Evolutionary conservation across 2,797 vertebrate genomes (phyloP), one percentile per base, ranked within the genome.

Genomic region (Trachurus trachurus): DNA sequence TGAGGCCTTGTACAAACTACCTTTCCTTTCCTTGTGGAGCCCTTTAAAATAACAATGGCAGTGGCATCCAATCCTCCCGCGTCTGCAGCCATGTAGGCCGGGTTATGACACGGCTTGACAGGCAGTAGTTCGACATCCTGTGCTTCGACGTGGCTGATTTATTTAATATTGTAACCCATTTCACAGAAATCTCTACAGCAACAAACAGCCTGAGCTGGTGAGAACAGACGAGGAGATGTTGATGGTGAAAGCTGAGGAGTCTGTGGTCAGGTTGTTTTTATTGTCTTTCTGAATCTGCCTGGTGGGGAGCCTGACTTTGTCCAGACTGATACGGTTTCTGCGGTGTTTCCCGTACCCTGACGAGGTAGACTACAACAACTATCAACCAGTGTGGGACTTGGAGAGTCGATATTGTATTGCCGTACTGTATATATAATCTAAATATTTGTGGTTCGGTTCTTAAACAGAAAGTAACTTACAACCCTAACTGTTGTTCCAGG

Each of bases 231-330:
- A 58, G 69, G 21, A 42, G 73, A 80, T 73, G 83, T 71, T 77
- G 71, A 72, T 59, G 42, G 71, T 79, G 78, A 76, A 82, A 76
- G 74, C 72, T 17, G 81, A 82, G 78, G 52, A 82, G 74, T 69
- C 87, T 79, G 85, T 17, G 85, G 81, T 79, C 62, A 0, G 81
- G 22, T 71, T 82, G 81, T 78, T 89, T 86, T 85, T 78, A 85
- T 78, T 78, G 82, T 87, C 73, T 83, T 74, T 85, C 49, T 40
- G 72, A 79, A 82, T 81, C 75, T 21, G 72, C 82, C 47, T 58
- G 81, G 85, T 73, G 15, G 79, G 47, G 3, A 79, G 6, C 60
- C 74, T 29, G 74, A 52, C 66, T 57, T 81, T 78, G 78, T 70
- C 1, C 40, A 10, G 52, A 42, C 59, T 22, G 50, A 73, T 60